Percentiles rank a stretch among this genome's conserved stretches.
Conservation (phyloP, 2,113 vertebrate species). For the Cairina moschata region DNA sequence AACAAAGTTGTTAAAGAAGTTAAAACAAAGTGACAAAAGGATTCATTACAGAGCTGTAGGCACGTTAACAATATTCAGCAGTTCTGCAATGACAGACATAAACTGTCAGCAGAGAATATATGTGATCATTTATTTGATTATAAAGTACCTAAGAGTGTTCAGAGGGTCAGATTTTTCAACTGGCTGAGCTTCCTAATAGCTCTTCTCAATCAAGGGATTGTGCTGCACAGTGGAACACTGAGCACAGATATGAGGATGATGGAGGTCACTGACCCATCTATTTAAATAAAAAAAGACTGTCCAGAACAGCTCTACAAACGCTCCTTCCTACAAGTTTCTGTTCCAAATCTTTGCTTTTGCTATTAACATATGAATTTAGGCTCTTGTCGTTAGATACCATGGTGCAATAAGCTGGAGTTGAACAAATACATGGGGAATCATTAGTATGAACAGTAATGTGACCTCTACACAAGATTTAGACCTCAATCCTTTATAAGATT, state of each 20-base stretch:
- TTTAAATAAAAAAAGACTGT: conserved; percentile 43
- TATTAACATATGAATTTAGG: background rate
- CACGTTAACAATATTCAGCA: conserved; percentile 45
- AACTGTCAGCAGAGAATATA: conserved; percentile 59
- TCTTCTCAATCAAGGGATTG: conserved; percentile 68
- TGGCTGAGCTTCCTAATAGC: conserved; percentile 54
- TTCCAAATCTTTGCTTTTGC: conserved; percentile 16
- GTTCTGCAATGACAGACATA: conserved; percentile 63
- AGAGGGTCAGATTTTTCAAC: conserved; percentile 63
- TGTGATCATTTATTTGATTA: conserved; percentile 73
- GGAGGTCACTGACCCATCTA: conserved; percentile 51
- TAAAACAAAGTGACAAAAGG: conserved; percentile 56
- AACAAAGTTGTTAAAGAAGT: conserved; percentile 35
- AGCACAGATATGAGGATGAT: conserved; percentile 22
- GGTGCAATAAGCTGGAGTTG: background rate
- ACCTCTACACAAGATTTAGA: background rate
- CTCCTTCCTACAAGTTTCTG: background rate
- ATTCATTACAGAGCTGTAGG: conserved; percentile 42
- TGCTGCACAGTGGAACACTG: conserved; percentile 37
- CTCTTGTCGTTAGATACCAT: background rate
- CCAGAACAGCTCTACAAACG: conserved; percentile 5
- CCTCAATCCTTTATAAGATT: background rate
- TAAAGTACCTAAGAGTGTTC: conserved; percentile 66
- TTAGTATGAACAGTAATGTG: conserved; percentile 6
- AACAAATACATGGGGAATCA: background rate